Evolutionary conservation across 2,888 invertebrate genomes (phyloP), one percentile per base, ranked within the genome.

Genomic region (Platycheirus albimanus): DNA sequence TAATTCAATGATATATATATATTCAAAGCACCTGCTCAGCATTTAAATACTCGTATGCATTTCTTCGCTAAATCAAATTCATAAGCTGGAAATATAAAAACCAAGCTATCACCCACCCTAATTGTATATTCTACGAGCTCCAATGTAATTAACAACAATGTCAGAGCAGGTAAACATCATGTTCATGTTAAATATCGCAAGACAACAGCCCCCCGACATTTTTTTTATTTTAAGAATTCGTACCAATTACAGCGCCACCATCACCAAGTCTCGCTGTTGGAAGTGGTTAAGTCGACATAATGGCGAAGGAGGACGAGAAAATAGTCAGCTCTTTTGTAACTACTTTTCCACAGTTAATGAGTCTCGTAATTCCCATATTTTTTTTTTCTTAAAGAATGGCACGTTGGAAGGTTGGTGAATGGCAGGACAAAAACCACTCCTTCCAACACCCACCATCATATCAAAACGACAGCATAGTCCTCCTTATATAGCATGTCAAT

Each of bases 101-200:
- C n/a, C n/a, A n/a, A n/a, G n/a, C n/a, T n/a, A n/a, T n/a, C n/a
- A n/a, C n/a, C 30, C 7, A 8, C 30, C 30, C 30, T 33, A 67
- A n/a, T n/a, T 72, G 61, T 66, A 52, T 61, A 69, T 47, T 52
- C 63, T 24, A 47, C 13, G 51, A 67, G 49, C 47, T 33, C 41
- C 33, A 28, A 38, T 24, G 77, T 81, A 77, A 77, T 81, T 81
- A 81, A 67, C 76, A 76, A 66, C 41, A 47, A 38, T 76, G 76
- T 77, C 58, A 10, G 24, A 81, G 20, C 71, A 71, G 76, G 76
- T 76, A 66, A 71, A 76, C 64, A 75, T 71, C 81, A 71, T 71
- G 76, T 63, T 61, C 45, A 63, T 51, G 58, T 67, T 75, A 38
- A 70, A 75, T 70, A 80, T 70, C 43, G 19, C 15, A 38, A 49